A percentile compares a stretch with the other conserved stretches of the same genome.
Conservation (phyloP, 1,140 invertebrate species). For the Sycobia sp. region DNA sequence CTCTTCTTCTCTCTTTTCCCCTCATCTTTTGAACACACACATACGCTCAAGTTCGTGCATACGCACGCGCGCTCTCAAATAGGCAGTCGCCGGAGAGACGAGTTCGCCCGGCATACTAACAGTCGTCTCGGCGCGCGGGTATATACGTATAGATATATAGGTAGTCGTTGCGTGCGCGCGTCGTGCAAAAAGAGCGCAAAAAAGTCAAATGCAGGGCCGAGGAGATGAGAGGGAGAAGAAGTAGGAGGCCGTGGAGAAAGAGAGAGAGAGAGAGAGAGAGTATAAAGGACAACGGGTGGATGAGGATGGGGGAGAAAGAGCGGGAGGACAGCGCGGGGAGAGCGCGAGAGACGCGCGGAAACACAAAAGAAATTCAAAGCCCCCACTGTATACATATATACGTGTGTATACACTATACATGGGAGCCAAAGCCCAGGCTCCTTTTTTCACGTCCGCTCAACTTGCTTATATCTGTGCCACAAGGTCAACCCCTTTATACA, state of each 20-base stretch:
- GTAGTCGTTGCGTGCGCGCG: no score
- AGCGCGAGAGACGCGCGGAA: constrained; percentile 25
- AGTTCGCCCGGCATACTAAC: no score
- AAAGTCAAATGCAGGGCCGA: constrained; percentile 7
- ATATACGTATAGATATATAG: no score
- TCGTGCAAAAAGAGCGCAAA: constrained; percentile 28
- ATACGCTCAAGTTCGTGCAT: constrained; percentile 35
- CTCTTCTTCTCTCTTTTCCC: no score
- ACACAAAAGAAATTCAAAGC: constrained; percentile 33
- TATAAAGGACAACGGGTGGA: not conserved
- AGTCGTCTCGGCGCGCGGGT: no score
- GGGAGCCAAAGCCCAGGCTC: no score
- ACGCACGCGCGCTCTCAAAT: not conserved
- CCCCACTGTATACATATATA: constrained; percentile 15
- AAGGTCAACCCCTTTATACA: constrained; percentile 40
- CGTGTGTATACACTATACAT: not conserved
- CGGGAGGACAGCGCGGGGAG: no score
- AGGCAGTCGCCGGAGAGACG: no score
- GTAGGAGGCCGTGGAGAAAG: no score
- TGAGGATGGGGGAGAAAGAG: not conserved
- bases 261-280: not conserved
- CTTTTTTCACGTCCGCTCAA: constrained; percentile 41
- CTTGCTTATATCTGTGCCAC: constrained; percentile 42
- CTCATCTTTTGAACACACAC: no score
- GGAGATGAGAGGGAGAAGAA: no score